Evolutionary conservation across 53 echinoderm and acorn worm species (phyloP).

Genomic region (Echinometra lucunter): DNA sequence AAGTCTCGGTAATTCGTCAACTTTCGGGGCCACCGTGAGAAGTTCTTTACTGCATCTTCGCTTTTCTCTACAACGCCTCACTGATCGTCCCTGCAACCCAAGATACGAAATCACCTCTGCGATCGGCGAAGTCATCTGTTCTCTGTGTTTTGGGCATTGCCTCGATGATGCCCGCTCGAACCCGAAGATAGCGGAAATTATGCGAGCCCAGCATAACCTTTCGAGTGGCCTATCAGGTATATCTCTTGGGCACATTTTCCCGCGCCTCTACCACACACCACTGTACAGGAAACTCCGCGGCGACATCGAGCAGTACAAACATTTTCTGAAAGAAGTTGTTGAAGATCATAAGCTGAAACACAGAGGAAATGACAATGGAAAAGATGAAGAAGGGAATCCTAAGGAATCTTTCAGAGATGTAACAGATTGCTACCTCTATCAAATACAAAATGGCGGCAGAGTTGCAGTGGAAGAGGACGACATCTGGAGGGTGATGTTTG

Average conservation of each 20-base stretch:
- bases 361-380: background rate
- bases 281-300: slow-evolving; percentile 62
- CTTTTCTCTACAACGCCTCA: background rate
- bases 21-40: background rate
- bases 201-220: slow-evolving; percentile 32
- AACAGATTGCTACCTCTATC: slow-evolving; percentile 25
- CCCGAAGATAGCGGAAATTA: slow-evolving; percentile 47
- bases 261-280: slow-evolving; percentile 69
- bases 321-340: slow-evolving; percentile 53
- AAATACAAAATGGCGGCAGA: background rate
- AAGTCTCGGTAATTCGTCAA: background rate
- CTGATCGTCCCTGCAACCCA: background rate
- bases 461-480: slow-evolving; percentile 10
- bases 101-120: slow-evolving; percentile 57
- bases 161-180: slow-evolving; percentile 43
- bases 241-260: slow-evolving; percentile 70
- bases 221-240: slow-evolving; percentile 52
- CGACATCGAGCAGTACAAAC: background rate
- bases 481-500: slow-evolving; percentile 74
- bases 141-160: slow-evolving; percentile 65
- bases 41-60: slow-evolving; percentile 37
- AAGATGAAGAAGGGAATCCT: background rate
- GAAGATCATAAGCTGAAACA: slow-evolving; percentile 2
- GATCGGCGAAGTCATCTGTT: slow-evolving; percentile 51
- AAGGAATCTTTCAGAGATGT: background rate